Base-by-base conservation (phyloP, 35 echinoderm and acorn worm genomes). In the Apostichopus japonicus region DNA sequence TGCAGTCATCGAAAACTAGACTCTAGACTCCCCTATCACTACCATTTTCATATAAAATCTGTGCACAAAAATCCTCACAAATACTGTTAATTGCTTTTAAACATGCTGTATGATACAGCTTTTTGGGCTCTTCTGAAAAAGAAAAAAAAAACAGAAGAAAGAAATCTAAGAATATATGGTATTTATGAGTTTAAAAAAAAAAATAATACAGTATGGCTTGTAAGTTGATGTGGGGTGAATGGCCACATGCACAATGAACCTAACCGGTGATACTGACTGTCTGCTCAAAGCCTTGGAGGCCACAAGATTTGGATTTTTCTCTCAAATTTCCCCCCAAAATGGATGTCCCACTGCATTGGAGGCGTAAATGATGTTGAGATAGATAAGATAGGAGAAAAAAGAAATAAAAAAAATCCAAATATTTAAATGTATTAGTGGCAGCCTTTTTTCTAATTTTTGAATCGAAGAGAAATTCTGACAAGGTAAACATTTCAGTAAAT, bases 161-260 rank as follows among this genome's bases (percentile, higher is more conserved):
- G 63, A 67, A 67, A 67, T 67, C 63, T 67, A 67, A 67, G 63
- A 67, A 67, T 67, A 67, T 33, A 33, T 67, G 63, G 63, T 67
- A 33, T 67, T 14, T 14, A 67, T 14, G 63, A 67, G 17, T 67
- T 67, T 67, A 6, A 67, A 67, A 67, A 67, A 67, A 10, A 67
- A 67, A 10, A 65, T 17, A 65, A 67, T 67, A 15, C 63, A 67
- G 63, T 67, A 67, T 15, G 19, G 63, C 63, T 8, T 80, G 14
- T 80, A 71, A n/a, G 86, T 71, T 44, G 33, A 44, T 44, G 33
- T 87, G 86, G 51, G 86, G 86, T 87, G 86, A 87, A 87, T 87
- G 86, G 86, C 86, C 86, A 87, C 56, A 87, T 71, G 51, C 24
- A 87, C 86, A 56, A 87, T 56, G 86, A 87, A 87, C 86, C 86